Base-by-base conservation (phyloP, 2,797 vertebrate genomes). In the Rhadinocentrus ornatus region DNA sequence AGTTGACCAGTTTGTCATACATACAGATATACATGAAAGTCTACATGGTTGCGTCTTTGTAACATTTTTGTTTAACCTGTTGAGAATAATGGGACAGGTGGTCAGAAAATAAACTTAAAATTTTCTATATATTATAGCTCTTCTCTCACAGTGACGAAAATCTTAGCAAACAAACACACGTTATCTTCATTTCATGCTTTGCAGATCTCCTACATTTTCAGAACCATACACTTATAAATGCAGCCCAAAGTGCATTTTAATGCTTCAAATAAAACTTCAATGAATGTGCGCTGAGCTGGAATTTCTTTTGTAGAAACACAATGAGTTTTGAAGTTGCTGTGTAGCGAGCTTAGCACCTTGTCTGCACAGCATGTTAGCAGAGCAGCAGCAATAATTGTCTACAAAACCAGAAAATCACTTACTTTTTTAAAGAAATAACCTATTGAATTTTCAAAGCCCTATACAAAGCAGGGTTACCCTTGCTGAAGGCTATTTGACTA, bases 401-500 rank as follows among this genome's bases (percentile, higher is more conserved):
- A 24, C 62, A 24, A 11, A 34, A 62, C 16, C 20, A 65, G 54
- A 56, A 56, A 66, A 62, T 55, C 20, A 26, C 20, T 2, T 32
- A 6, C 8, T 31, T 31, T 29, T 61, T 48, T 10, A 11, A 48
- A 22, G 18, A 48, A 41, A 48, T 10, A 8, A 69, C 63, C 63
- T 69, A 53, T 63, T 37, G 26, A 2, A 71, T 22, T 69, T 35
- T n/a, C 26, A 58, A 60, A 44, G 57, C 35, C 18, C 53, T 32
- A 59, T 56, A 66, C 37, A 29, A 48, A 64, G 57, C 41, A 20
- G 7, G n/a, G 20, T 48, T 70, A 56, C 62, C 62, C 12, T 56
- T 32, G 48, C 62, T 77, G 69, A 50, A 50, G 66, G 26, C 18
- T 27, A 5, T 69, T 66, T 71, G 26, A 70, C 55, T 77, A 65